Evolutionary conservation across 2,113 vertebrate genomes (phyloP), one percentile per base, ranked within the genome.

Genomic region (Rallus limicola): DNA sequence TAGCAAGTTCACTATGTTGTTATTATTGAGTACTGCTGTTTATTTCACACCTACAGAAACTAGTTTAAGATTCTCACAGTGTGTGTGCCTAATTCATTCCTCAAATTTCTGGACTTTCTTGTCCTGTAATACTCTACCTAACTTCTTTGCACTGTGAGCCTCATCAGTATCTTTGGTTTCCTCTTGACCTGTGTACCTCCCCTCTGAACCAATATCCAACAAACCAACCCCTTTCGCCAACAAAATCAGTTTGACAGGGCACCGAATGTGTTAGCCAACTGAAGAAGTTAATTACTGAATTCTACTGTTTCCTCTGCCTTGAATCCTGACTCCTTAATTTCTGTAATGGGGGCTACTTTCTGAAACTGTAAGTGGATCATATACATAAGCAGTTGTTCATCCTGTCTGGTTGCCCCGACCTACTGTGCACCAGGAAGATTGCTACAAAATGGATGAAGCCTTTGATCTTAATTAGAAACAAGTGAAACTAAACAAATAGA

Each of bases 301-400:
- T 20, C 26, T 87, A 6, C 13, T 23, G 13, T 62, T 90, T 77
- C 40, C 28, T 89, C 69, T 81, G 42, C 56, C 31, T 78, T 79
- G 36, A 78, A 58, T 63, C 3, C 9, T 0, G 0, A 21, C 55
- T 67, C 31, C 33, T 78, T 68, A 13, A 40, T 31, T 90, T 65
- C 44, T 62, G 5, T 63, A 36, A 42, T 7, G 9, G 15, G 3
- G 17, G 5, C 28, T 14, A 64, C 78, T 56, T 87, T 38, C 34
- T 59, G 59, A 56, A 91, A 78, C 2, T 1, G 0, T 0, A 42
- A 10, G 25, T 42, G 14, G 5, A 65, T 20, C 2, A 0, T 31
- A 44, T 29, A 77, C 7, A 62, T 19, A 55, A 65, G 18, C 5
- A 36, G 48, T 80, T 29, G 40, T 53, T 80, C 33, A 29, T 18